Evolutionary conservation across 2,797 vertebrate genomes (phyloP), one percentile per base, ranked within the genome.

Genomic region (Urophycis tenuis): DNA sequence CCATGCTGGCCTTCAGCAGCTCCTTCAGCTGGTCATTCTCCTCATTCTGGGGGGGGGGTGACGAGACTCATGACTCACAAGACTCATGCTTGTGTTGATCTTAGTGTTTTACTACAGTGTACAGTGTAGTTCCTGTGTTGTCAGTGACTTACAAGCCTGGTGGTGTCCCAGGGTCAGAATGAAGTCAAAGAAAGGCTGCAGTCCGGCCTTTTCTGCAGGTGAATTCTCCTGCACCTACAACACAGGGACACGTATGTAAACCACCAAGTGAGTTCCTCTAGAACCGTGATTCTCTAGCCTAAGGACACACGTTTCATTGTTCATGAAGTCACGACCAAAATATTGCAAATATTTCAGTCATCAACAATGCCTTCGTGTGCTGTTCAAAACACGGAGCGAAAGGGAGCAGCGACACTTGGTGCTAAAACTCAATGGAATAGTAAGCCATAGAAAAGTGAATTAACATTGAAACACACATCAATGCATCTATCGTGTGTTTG

Each of bases 121-220:
- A n/a, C n/a, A n/a, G 53, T 60, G 22, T 25, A 10, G 53, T 60
- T 19, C 69, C 17, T 19, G 15, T 6, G 31, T 71, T 33, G 5
- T n/a, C 5, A 6, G 35, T 17, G 71, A 88, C 94, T 92, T 93
- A 99, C 97, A 84, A 99, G 94, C 82, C 96, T 91, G 0, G 90
- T 93, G 85, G 94, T 94, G 89, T 96, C 97, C n/a, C 75, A 99
- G 93, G n/a, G 96, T 95, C 88, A 98, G 87, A 83, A 99, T 98
- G 88, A 99, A 99, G 85, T 99, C 97, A 76, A 99, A 99, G 91
- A 96, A 99, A 0, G 97, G 95, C 78, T 99, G 94, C 89, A 99
- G 91, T 77, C 96, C 97, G 0, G 94, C 95, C 78, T 87, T 93
- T 74, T 96, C 95, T 77, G 96, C 97, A 0, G 97, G 97, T 0